phyloP scores from a whole-genome alignment of 2,113 vertebrate species.

The Theristicus caerulescens region DNA sequence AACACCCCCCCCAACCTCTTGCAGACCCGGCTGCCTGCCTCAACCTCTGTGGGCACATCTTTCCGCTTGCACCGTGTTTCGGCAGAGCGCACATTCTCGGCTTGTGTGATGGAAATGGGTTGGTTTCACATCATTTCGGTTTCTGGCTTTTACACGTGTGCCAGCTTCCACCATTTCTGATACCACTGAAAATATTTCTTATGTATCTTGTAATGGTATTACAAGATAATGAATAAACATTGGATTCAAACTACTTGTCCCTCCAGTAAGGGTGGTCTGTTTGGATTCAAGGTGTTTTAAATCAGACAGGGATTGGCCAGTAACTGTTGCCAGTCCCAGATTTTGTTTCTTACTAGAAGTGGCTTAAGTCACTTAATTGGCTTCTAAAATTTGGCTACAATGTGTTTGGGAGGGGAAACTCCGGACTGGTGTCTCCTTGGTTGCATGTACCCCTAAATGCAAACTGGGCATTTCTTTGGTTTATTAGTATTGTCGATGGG shows the following conservation, averaged over 20 bases:
- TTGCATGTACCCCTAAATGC: neutral
- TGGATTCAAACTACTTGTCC: neutral
- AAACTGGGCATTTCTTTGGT: neutral
- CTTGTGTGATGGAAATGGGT: neutral
- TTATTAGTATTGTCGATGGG: fast-evolving
- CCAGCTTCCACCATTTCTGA: neutral
- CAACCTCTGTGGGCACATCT: neutral
- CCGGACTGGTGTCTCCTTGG: neutral
- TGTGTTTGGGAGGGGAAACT: slow-evolving; percentile 33
- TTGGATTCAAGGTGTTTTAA: neutral
- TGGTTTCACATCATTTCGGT: fast-evolving
- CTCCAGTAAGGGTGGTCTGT: neutral
- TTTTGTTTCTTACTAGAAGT: neutral
- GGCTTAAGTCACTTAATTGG: neutral
- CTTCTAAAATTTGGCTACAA: neutral
- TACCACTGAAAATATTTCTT: neutral
- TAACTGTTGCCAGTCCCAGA: neutral
- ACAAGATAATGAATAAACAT: neutral
- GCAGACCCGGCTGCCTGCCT: neutral
- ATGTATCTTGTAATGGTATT: neutral
- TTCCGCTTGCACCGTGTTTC: neutral
- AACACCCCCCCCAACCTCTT: neutral
- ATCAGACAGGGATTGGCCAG: neutral
- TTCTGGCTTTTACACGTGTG: neutral
- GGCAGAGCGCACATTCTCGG: fast-evolving